Conservation (phyloP, 2,888 invertebrate species). For the Chrysopilus asiliformis region DNA sequence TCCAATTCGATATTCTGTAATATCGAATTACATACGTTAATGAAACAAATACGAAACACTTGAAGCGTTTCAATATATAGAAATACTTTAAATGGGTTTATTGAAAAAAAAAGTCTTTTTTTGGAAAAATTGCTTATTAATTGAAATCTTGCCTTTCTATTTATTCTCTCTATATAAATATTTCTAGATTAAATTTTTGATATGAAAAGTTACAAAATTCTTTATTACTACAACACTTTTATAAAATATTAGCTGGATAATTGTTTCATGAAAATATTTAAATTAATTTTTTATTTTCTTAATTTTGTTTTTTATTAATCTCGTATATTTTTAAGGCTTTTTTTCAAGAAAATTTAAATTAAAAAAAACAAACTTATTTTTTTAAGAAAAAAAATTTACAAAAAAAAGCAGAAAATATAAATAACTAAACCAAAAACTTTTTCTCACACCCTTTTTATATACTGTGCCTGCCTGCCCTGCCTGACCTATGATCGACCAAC, state of each 20-base stretch:
- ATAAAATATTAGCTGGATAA: not conserved
- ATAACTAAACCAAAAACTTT: slow-evolving; percentile 14
- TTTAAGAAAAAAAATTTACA: not conserved
- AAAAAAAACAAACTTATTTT: not conserved
- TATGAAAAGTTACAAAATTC: no score
- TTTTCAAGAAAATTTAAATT: slow-evolving; percentile 4
- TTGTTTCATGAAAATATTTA: no score
- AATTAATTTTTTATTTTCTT: not conserved
- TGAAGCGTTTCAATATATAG: not conserved
- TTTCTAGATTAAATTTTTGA: no score
- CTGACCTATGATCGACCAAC: slow-evolving; percentile 13
- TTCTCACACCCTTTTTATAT: slow-evolving; percentile 15
- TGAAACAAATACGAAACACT: no score
- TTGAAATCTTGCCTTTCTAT: slow-evolving; percentile 2
- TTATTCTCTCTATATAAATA: slow-evolving; percentile 5
- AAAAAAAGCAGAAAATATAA: not conserved
- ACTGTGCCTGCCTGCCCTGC: slow-evolving; percentile 14
- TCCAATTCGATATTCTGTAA: slow-evolving; percentile 1
- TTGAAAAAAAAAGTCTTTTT: not conserved
- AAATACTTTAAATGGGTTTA: not conserved
- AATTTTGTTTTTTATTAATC: slow-evolving; percentile 7
- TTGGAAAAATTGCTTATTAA: slow-evolving; percentile 1
- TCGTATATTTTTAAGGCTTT: slow-evolving; percentile 13
- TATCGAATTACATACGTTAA: slow-evolving; percentile 1
- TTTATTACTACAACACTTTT: slow-evolving; percentile 1